These are phyloP conservation scores for Lateolabrax maculatus DNA, from an alignment of 2,797 vertebrate genomes.

Conservation along the genomic window DNA sequence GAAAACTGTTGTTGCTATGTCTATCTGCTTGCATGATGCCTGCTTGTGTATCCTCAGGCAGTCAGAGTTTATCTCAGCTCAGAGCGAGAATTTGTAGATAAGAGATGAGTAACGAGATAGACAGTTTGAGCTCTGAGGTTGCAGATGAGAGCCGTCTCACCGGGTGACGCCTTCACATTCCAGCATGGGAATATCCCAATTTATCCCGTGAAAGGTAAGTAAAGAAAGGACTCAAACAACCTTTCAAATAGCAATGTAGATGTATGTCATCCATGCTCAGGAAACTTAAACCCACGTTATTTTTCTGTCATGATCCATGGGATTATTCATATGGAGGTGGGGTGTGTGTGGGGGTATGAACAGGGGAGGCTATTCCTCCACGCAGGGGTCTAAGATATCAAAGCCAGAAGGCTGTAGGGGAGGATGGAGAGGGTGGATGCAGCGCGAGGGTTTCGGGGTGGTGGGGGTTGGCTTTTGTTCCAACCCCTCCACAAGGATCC, in stretches of 20 bases:
- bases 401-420: constrained; percentile 81
- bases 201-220: constrained; percentile 38
- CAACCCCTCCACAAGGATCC: constrained; percentile 81
- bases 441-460: constrained; percentile 58
- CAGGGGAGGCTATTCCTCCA: constrained; percentile 75
- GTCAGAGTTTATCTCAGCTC: constrained; percentile 62
- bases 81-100: constrained; percentile 59
- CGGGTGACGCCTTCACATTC: constrained; percentile 24
- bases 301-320: constrained; percentile 81
- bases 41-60: constrained; percentile 69
- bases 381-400: constrained; percentile 88
- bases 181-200: constrained; percentile 36
- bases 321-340: constrained; percentile 76
- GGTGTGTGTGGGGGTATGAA: constrained; percentile 55
- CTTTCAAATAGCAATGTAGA: constrained; percentile 37
- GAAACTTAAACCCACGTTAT: constrained; percentile 69
- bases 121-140: constrained; percentile 28
- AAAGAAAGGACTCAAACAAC: constrained; percentile 56
- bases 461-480: constrained; percentile 84
- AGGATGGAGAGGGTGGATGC: constrained; percentile 76
- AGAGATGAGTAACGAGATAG: constrained; percentile 70
- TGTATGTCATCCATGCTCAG: constrained; percentile 58
- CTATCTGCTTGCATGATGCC: constrained; percentile 56
- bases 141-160: constrained; percentile 17
- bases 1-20: constrained; percentile 50